Evolutionary conservation across 2,888 invertebrate genomes (phyloP), one percentile per base, ranked within the genome.

Genomic region (Acrocyrtus sp.): DNA sequence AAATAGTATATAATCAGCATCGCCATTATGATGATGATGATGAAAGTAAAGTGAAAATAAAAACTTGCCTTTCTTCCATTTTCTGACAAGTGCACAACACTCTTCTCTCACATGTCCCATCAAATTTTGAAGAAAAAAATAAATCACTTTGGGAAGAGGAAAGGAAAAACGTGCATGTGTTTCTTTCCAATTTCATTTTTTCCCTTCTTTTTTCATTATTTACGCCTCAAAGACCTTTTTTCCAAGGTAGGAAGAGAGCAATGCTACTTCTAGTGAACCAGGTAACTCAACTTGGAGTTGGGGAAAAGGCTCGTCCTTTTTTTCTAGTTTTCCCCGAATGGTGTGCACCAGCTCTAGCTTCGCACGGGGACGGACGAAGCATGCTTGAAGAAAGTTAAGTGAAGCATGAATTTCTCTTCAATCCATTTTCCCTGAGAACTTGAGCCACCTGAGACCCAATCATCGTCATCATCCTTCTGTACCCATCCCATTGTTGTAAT

Each of bases 401-500:
- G 62, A 62, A 50, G 54, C 61, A 62, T 54, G 62, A 61, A 48
- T 61, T 56, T 62, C 43, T 41, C 51, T 62, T 41, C 60, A 60
- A 61, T 65, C 65, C 41, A 63, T 70, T 63, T 70, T 70, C 62
- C 62, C 70, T 68, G 72, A 75, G 78, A 78, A 78, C 76, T 57
- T 67, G 47, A 65, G 68, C 76, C 78, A 78, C 78, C 78, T 78
- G 78, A 78, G 78, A 78, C 78, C 75, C 75, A 74, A 76, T 78
- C 75, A 76, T 75, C 75, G 70, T 72, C 68, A 69, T 74, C 70
- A 75, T 76, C n/a, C n/a, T n/a, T 34, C 34, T 12, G 12, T 5
- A 12, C 5, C 34, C 34, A 34, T 67, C n/a, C n/a, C 45, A 12
- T 45, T 17, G 45, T 45, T n/a, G n/a, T n/a, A n/a, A n/a, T n/a